Percentiles rank a stretch among this genome's conserved stretches.
phyloP scores from a whole-genome alignment of 2,888 invertebrate genomes.

The Polietes domitor region DNA sequence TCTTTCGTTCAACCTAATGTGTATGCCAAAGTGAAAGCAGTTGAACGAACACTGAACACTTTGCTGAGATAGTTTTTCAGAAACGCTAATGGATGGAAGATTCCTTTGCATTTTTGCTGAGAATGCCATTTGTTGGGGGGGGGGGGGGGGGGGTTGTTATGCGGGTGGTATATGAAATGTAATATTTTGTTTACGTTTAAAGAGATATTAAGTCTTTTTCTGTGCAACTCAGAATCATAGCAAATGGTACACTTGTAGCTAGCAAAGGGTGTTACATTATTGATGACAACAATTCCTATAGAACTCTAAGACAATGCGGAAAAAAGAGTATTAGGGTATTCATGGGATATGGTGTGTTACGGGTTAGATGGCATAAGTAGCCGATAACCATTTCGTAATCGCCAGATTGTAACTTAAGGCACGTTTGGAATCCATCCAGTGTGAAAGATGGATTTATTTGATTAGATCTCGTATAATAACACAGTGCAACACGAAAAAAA shows the following conservation, averaged over 20 bases:
- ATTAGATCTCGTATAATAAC: no score
- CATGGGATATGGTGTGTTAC: no score
- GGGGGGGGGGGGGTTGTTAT: neutral
- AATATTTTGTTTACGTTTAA: neutral
- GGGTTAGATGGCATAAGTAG: no score
- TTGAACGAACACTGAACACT: conserved; percentile 16
- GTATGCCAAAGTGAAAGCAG: neutral
- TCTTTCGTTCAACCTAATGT: no score
- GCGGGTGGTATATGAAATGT: neutral
- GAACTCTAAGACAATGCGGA: no score
- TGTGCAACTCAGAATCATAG: neutral
- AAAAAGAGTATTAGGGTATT: no score
- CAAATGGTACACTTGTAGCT: neutral
- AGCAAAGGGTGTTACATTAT: neutral
- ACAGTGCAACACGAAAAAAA: no score
- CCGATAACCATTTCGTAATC: no score
- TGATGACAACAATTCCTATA: no score
- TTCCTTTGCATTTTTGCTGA: neutral
- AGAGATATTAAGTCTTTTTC: neutral
- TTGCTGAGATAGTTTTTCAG: conserved; percentile 48
- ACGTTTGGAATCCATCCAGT: no score
- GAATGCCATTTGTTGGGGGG: neutral
- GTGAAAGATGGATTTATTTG: no score
- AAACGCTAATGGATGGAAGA: conserved; percentile 9
- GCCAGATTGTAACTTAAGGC: no score